A percentile compares a stretch with the other conserved stretches of the same genome.
Evolutionary conservation across 2,888 invertebrate genomes (phyloP).

Genomic region (Ryuthela nishihirai): DNA sequence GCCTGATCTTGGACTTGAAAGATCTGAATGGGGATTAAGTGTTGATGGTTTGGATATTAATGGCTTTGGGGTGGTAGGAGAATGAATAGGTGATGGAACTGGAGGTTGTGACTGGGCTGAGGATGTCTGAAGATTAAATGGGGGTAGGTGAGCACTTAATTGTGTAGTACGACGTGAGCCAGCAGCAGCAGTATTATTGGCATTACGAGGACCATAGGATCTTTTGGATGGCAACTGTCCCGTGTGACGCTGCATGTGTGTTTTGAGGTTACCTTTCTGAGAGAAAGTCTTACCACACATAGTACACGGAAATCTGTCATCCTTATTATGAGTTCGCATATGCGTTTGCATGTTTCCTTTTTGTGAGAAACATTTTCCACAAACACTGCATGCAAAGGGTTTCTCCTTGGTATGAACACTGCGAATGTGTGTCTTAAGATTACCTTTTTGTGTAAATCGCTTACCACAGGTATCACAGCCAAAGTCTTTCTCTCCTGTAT

Average conservation of each 20-base stretch:
- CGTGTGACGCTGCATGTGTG: constrained; percentile 44
- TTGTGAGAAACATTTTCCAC: constrained; percentile 43
- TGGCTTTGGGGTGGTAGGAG: constrained; percentile 19
- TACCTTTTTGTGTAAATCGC: constrained; percentile 44
- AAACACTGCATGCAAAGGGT: constrained; percentile 43
- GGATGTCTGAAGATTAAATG: constrained; percentile 34
- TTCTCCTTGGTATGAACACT: constrained; percentile 44
- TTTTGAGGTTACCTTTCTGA: constrained; percentile 44
- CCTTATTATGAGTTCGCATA: constrained; percentile 44
- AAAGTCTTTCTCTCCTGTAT: constrained; percentile 43
- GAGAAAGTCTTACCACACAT: constrained; percentile 45
- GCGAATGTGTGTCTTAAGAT: constrained; percentile 43
- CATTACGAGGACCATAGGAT: constrained; percentile 23
- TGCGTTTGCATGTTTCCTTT: constrained; percentile 44
- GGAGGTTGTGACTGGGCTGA: constrained; percentile 18
- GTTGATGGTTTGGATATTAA: constrained; percentile 20
- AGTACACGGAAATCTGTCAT: constrained; percentile 43
- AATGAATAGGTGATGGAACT: constrained; percentile 15
- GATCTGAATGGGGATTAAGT: constrained; percentile 23
- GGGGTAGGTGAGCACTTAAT: constrained; percentile 28
- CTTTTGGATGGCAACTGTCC: constrained; percentile 41
- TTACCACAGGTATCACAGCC: constrained; percentile 43
- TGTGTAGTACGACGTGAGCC: constrained; percentile 23
- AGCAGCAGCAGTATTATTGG: constrained; percentile 20
- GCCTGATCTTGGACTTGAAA: constrained; percentile 15